Conservation (phyloP, 2,888 invertebrate species). For the Eumacrocentrus americanus region DNA sequence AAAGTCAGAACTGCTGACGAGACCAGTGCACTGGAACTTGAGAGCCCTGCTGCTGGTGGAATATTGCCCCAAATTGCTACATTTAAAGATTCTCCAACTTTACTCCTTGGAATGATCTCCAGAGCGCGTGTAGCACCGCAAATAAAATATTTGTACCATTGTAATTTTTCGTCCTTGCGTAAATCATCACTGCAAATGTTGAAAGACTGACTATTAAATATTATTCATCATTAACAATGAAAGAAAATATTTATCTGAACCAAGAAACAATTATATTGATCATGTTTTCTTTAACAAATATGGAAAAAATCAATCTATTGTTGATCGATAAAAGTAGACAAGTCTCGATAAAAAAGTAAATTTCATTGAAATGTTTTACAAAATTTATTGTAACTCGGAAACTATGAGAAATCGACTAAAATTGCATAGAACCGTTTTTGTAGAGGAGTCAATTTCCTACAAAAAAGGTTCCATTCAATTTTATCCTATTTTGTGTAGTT, state of each 20-base stretch:
- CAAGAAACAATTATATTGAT: neutral
- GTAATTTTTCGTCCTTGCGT: conserved; percentile 44
- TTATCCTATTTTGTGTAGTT: too few species aligned
- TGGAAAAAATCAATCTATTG: too few species aligned
- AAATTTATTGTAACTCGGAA: too few species aligned
- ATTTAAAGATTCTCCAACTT: conserved; percentile 58
- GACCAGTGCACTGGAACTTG: conserved; percentile 97
- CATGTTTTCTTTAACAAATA: conserved; percentile 2
- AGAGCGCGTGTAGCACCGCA: conserved; percentile 90
- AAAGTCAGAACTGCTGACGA: conserved; percentile 88
- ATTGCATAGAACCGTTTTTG: too few species aligned
- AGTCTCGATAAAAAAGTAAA: too few species aligned
- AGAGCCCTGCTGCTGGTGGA: conserved; percentile 92
- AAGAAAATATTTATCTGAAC: too few species aligned
- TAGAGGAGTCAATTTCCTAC: neutral
- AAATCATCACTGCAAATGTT: conserved; percentile 12
- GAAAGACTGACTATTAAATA: too few species aligned
- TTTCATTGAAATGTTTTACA: too few species aligned
- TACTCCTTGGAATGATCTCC: conserved; percentile 66
- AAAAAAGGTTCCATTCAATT: too few species aligned
- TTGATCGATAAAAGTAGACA: too few species aligned
- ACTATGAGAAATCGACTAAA: neutral
- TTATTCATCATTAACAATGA: too few species aligned
- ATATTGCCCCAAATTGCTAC: conserved; percentile 84
- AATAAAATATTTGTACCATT: conserved; percentile 93